Percentiles rank a stretch among this genome's conserved stretches.
Evolutionary conservation across 2,113 vertebrate species (phyloP).

Genomic region (Sceloporus tristichus): DNA sequence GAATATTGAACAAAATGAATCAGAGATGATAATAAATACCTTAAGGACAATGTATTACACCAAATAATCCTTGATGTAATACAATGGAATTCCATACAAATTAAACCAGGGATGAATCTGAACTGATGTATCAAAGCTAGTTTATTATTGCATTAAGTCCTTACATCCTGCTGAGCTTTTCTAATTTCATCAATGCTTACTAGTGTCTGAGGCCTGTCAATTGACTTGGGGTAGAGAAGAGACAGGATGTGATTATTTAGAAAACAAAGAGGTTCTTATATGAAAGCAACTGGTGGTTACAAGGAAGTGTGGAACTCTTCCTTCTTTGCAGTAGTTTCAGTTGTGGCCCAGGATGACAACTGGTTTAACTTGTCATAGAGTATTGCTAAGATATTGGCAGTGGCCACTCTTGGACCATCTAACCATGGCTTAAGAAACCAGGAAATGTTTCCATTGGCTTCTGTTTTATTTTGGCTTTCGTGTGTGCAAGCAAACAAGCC

Average conservation of each 20-base stretch:
- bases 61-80: slow-evolving; percentile 29
- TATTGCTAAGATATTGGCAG: neutral
- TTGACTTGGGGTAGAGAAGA: neutral
- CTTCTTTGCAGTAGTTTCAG: neutral
- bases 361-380: slow-evolving; percentile 1
- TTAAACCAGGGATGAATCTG: slow-evolving; percentile 14
- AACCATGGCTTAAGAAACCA: neutral
- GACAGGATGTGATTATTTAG: slow-evolving; percentile 2
- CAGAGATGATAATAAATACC: neutral
- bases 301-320: neutral
- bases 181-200: slow-evolving; percentile 20
- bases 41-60: neutral
- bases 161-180: slow-evolving; percentile 17
- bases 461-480: too few relatives aligned
- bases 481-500: too few relatives aligned
- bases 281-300: neutral
- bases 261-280: slow-evolving; percentile 8
- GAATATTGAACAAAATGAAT: slow-evolving; percentile 2
- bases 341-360: neutral
- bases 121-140: neutral
- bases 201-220: slow-evolving; percentile 14
- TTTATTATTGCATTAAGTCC: neutral
- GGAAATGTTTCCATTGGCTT: neutral
- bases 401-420: neutral
- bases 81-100: slow-evolving; percentile 13